Conservation (phyloP, 2,888 invertebrate genomes). For the Scaptomyza flava region DNA sequence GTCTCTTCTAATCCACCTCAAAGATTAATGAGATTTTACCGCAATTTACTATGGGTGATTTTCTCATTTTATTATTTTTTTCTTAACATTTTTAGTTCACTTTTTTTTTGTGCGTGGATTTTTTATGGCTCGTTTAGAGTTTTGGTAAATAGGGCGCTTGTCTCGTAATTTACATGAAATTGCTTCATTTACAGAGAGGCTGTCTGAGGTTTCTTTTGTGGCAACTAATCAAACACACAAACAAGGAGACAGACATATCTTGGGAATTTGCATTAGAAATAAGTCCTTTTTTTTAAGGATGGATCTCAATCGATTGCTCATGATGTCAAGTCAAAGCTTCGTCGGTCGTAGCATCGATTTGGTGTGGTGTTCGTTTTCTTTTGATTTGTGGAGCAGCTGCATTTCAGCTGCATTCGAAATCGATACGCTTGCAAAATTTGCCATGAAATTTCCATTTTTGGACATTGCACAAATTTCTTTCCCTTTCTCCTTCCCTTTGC, state of each 20-base stretch:
- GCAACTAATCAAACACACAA: constrained; percentile 10
- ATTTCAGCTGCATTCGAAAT: constrained; percentile 54
- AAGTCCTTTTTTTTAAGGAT: constrained; percentile 8
- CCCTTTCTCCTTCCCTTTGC: constrained; percentile 1
- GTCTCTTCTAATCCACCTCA: constrained; percentile 47
- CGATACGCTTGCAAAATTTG: constrained; percentile 65
- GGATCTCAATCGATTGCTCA: constrained; percentile 29
- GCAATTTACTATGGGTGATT: constrained; percentile 58
- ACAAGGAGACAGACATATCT: constrained; percentile 8
- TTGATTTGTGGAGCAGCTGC: constrained; percentile 26
- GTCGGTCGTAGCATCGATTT: constrained; percentile 1
- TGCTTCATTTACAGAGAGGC: constrained; percentile 69
- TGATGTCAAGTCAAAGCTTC: constrained; percentile 50
- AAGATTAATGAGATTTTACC: constrained; percentile 70
- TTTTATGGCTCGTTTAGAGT: constrained; percentile 74
- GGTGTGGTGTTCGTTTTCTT: background rate
- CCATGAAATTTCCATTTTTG: constrained; percentile 66
- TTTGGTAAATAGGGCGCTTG: constrained; percentile 71
- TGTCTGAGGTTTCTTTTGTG: constrained; percentile 28
- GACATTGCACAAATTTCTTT: constrained; percentile 46
- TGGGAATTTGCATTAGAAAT: constrained; percentile 42
- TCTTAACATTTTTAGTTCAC: constrained; percentile 25
- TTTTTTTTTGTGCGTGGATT: constrained; percentile 42
- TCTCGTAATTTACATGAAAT: constrained; percentile 81
- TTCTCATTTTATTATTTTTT: constrained; percentile 33